These are phyloP conservation scores for Cassiopea xamachana DNA, from an alignment of 30 jellyfish, hydroid and myxozoan species.

Conservation along the genomic window DNA sequence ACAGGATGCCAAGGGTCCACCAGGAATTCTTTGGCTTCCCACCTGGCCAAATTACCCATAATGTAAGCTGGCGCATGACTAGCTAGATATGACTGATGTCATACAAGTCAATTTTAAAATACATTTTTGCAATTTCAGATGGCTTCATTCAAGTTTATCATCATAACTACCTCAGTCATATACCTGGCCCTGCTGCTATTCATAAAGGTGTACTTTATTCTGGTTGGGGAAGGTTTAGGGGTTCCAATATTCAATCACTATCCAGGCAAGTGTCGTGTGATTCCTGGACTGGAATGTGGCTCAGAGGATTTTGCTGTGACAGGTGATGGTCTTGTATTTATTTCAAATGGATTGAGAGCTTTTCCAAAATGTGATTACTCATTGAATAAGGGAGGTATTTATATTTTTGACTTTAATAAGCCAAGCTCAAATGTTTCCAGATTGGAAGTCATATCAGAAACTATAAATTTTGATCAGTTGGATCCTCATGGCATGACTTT, in stretches of 20 bases:
- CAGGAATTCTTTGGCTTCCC: too few species aligned
- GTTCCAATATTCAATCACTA: constrained; percentile 71
- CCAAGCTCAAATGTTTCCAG: constrained; percentile 65
- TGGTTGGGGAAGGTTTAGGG: constrained; percentile 72
- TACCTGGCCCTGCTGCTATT: constrained; percentile 16
- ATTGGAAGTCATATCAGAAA: constrained; percentile 64
- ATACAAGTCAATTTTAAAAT: background rate
- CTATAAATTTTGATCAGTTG: constrained; percentile 18
- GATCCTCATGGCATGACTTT: constrained; percentile 95
- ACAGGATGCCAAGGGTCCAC: too few species aligned
- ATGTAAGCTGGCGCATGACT: too few species aligned
- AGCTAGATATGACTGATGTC: background rate
- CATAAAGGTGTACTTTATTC: constrained; percentile 32
- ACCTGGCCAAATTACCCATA: too few species aligned
- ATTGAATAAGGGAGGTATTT: constrained; percentile 66
- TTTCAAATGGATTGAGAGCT: constrained; percentile 80
- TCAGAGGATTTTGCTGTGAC: constrained; percentile 94
- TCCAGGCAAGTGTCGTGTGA: constrained; percentile 94
- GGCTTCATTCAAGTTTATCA: constrained; percentile 10
- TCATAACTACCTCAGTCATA: constrained; percentile 1
- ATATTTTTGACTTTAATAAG: constrained; percentile 74
- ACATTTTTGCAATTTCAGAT: constrained; percentile 11
- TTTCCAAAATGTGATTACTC: constrained; percentile 64
- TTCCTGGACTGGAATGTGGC: constrained; percentile 97
- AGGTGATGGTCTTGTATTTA: constrained; percentile 87